These are phyloP conservation scores for Aix galericulata DNA, from an alignment of 2,113 vertebrate genomes.

Conservation along the genomic window DNA sequence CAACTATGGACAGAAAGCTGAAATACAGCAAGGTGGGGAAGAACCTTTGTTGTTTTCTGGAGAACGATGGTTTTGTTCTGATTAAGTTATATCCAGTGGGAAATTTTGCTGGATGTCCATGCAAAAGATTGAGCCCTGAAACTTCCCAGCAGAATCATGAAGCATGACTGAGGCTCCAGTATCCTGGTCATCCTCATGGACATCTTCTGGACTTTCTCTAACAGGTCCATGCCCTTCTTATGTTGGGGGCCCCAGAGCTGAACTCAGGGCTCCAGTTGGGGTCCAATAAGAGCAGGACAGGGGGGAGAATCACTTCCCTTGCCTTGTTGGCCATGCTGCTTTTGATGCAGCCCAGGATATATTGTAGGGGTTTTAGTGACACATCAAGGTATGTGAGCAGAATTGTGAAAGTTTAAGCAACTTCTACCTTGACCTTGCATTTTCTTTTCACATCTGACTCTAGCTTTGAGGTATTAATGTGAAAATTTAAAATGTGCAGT, in stretches of 20 bases:
- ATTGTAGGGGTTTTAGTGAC: background rate
- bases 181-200: background rate
- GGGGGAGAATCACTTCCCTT: background rate
- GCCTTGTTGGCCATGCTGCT: background rate
- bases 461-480: background rate
- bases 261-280: background rate
- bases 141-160: background rate
- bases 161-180: background rate
- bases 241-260: background rate
- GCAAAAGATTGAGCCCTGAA: background rate
- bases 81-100: background rate
- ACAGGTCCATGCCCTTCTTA: background rate
- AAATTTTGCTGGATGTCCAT: background rate
- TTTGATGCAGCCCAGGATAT: background rate
- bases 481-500: background rate
- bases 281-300: background rate
- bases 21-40: background rate
- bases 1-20: background rate
- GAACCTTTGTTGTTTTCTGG: background rate
- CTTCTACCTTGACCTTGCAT: background rate
- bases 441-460: background rate
- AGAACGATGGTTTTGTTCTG: background rate
- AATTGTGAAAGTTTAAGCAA: background rate
- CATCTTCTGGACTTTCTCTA: background rate
- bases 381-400: background rate